Evolutionary conservation across 2,888 invertebrate genomes (phyloP).

Genomic region (Athalia cordata): DNA sequence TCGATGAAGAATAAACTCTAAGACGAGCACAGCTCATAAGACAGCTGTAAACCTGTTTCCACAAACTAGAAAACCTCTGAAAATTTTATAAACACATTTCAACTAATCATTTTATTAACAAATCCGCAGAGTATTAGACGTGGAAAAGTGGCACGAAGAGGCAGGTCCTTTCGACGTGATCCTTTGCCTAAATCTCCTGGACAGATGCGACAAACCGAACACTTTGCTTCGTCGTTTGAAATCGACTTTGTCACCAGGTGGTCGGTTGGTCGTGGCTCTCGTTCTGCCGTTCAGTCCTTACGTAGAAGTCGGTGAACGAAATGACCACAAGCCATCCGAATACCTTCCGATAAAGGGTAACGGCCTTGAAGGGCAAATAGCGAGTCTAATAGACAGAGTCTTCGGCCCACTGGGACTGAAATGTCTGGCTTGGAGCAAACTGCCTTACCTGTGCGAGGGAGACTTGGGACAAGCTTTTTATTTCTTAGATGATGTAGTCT

Average conservation of each 20-base stretch:
- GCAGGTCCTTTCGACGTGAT: conserved; percentile 83
- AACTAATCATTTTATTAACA: not conserved
- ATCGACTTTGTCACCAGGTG: conserved; percentile 82
- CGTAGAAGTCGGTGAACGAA: conserved; percentile 88
- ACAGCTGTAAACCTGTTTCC: too few species aligned
- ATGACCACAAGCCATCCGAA: conserved; percentile 84
- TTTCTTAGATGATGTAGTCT: conserved; percentile 93
- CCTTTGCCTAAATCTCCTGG: conserved; percentile 93
- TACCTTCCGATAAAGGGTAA: conserved; percentile 80
- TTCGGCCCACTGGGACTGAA: conserved; percentile 83
- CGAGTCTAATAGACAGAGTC: conserved; percentile 80
- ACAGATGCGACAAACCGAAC: conserved; percentile 92
- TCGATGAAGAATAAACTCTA: too few species aligned
- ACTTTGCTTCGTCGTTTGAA: conserved; percentile 86
- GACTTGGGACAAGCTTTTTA: conserved; percentile 94
- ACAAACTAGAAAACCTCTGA: too few species aligned
- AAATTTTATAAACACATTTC: not conserved
- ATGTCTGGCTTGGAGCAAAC: conserved; percentile 89
- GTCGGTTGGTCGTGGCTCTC: conserved; percentile 88
- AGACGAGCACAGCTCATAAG: too few species aligned
- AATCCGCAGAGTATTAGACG: conserved; percentile 80
- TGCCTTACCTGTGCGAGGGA: conserved; percentile 98
- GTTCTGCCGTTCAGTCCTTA: conserved; percentile 96
- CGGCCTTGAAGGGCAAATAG: conserved; percentile 87
- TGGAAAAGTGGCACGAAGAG: conserved; percentile 79